Evolutionary conservation across 1,140 invertebrate species (phyloP).

Genomic region (Drosophila virilis): DNA sequence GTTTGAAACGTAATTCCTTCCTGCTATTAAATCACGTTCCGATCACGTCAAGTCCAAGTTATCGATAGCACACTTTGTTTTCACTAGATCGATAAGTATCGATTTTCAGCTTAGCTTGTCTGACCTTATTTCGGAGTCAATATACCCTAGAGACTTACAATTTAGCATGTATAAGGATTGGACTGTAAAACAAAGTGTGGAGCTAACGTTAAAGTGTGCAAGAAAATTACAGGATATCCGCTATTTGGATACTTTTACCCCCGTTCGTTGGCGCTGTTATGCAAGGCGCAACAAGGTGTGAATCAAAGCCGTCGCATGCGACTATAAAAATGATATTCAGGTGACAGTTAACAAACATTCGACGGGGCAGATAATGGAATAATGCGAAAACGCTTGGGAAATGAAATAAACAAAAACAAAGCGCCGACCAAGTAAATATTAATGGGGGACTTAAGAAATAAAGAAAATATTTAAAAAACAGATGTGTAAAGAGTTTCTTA

Average conservation of each 20-base stretch:
- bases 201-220: too few species aligned
- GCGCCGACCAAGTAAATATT: not conserved
- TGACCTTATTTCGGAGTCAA: too few species aligned
- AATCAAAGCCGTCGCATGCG: conserved; percentile 31
- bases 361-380: conserved; percentile 8
- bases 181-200: too few species aligned
- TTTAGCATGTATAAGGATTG: too few species aligned
- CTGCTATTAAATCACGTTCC: too few species aligned
- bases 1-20: too few species aligned
- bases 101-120: too few species aligned
- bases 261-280: not conserved
- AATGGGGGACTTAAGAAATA: not conserved
- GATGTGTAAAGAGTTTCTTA: not conserved
- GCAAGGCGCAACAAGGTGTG: conserved; percentile 26
- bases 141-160: too few species aligned
- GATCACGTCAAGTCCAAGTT: too few species aligned
- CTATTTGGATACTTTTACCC: not conserved
- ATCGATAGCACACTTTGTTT: too few species aligned
- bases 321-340: conserved; percentile 3
- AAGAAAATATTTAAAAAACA: not conserved
- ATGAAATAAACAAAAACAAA: conserved; percentile 9
- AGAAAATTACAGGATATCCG: not conserved
- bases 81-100: too few species aligned
- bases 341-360: conserved; percentile 18
- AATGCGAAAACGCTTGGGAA: conserved; percentile 12